Evolutionary conservation across 2,113 vertebrate genomes (phyloP).

Genomic region (Aegypius monachus): DNA sequence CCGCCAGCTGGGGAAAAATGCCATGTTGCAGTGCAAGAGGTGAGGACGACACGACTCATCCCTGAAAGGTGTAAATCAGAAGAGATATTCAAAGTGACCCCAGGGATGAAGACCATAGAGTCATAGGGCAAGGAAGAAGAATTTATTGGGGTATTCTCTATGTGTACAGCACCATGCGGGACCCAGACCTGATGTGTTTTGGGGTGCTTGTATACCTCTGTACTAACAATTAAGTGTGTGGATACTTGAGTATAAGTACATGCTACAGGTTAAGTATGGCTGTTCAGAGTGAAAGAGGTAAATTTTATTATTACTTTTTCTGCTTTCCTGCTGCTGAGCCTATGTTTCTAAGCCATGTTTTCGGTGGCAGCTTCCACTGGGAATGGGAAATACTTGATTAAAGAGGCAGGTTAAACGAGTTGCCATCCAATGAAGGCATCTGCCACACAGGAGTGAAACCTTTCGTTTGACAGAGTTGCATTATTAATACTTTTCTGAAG

Average conservation of each 20-base stretch:
- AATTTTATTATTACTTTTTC: not conserved
- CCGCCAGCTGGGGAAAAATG: not conserved
- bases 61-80: not conserved
- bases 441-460: not conserved
- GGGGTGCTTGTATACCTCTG: not conserved
- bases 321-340: not conserved
- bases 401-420: not conserved
- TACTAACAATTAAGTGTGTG: not conserved
- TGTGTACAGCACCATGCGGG: fast-evolving
- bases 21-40: not conserved
- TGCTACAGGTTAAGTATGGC: not conserved
- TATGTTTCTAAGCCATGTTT: not conserved
- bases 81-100: too few species aligned
- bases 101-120: not conserved
- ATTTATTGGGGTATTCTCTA: not conserved
- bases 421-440: not conserved
- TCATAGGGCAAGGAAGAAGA: not conserved
- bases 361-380: not conserved
- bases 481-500: not conserved
- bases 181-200: not conserved
- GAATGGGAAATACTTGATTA: not conserved
- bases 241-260: too few species aligned
- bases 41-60: fast-evolving
- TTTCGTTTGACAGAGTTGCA: not conserved
- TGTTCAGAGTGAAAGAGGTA: not conserved